Evolutionary conservation across 2,888 invertebrate genomes (phyloP).

Genomic region (Glyphotaelius pellucidus): DNA sequence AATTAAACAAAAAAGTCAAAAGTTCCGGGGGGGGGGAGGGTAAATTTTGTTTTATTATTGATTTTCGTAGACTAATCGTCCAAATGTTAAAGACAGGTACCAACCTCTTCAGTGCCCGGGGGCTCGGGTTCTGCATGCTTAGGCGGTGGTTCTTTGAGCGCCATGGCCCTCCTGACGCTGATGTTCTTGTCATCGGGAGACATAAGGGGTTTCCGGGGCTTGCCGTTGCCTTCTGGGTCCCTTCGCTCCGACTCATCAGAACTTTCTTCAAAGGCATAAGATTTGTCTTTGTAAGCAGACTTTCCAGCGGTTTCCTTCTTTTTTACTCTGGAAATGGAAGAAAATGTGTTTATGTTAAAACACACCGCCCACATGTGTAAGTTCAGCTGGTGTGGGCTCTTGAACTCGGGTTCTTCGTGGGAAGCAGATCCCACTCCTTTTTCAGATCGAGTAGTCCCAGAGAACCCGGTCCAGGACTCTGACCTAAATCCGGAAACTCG

Average conservation of each 20-base stretch:
- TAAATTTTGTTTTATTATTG: too few species aligned
- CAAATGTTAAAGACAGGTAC: not conserved
- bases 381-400: too few species aligned
- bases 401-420: too few species aligned
- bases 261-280: slow-evolving; percentile 75
- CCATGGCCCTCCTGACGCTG: slow-evolving; percentile 80
- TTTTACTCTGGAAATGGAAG: slow-evolving; percentile 74
- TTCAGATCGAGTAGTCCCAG: too few species aligned
- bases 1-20: too few species aligned
- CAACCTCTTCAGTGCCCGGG: slow-evolving; percentile 75
- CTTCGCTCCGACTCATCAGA: slow-evolving; percentile 75
- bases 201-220: slow-evolving; percentile 68
- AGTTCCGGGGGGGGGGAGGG: too few species aligned
- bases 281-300: slow-evolving; percentile 76
- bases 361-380: not conserved
- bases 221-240: slow-evolving; percentile 63
- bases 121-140: slow-evolving; percentile 77
- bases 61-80: too few species aligned
- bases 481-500: too few species aligned
- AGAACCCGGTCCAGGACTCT: too few species aligned
- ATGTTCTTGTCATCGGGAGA: slow-evolving; percentile 78
- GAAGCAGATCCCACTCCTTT: too few species aligned
- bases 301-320: slow-evolving; percentile 78
- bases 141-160: slow-evolving; percentile 80
- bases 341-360: not conserved